phyloP scores from a whole-genome alignment of 2,888 invertebrate species.

The Vanessa cardui region DNA sequence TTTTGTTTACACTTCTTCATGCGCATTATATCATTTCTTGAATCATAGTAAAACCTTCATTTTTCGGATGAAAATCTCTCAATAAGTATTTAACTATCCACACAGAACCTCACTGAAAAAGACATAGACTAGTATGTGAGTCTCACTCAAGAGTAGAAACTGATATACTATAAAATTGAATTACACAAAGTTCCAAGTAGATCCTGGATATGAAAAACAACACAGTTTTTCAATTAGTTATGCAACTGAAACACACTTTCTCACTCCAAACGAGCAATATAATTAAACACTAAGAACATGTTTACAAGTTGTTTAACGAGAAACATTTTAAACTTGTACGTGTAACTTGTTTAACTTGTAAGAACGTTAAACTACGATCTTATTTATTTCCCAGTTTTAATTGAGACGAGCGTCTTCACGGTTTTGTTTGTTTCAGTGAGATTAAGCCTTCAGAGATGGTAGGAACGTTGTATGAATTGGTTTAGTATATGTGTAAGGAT shows the following conservation, averaged over 20 bases:
- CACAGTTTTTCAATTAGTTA: neutral
- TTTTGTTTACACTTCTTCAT: too few species aligned
- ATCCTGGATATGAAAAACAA: neutral
- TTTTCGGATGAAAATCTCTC: too few species aligned
- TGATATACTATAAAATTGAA: too few species aligned
- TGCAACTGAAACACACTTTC: neutral
- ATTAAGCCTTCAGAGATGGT: constrained; percentile 3
- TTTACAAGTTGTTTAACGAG: constrained; percentile 14
- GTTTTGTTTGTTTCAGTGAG: constrained; percentile 27
- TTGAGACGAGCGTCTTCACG: constrained; percentile 28
- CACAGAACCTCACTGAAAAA: too few species aligned
- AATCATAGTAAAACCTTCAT: too few species aligned
- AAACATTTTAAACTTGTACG: constrained; percentile 23
- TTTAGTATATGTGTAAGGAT: neutral
- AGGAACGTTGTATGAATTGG: constrained; percentile 14
- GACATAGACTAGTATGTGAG: too few species aligned
- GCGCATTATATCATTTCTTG: too few species aligned
- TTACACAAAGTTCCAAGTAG: too few species aligned
- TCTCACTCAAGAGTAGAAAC: too few species aligned
- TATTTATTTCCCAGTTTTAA: constrained; percentile 38
- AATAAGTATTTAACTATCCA: too few species aligned
- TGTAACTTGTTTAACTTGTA: constrained; percentile 34
- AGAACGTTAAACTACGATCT: constrained; percentile 32
- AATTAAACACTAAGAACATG: constrained; percentile 6
- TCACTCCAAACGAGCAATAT: constrained; percentile 2